Evolutionary conservation across 2,113 vertebrate species (phyloP).

Genomic region (Amphiprion percula): DNA sequence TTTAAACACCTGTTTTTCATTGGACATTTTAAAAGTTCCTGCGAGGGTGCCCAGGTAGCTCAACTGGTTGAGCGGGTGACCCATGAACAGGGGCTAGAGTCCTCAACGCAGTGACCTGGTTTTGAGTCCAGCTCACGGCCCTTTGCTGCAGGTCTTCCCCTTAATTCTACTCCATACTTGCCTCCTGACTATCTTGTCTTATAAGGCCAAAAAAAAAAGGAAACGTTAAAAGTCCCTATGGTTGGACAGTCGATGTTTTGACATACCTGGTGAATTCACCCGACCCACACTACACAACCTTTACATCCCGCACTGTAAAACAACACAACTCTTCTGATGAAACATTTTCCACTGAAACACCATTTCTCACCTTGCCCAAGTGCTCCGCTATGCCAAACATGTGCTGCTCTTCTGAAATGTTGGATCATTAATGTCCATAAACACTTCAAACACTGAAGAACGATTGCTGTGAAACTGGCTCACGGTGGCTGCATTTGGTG

Average conservation of each 20-base stretch:
- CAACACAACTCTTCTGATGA: slow-evolving; percentile 56
- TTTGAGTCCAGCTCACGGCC: no score
- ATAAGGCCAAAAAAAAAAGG: no score
- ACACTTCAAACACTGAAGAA: slow-evolving; percentile 68
- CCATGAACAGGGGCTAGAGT: no score
- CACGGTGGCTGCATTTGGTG: slow-evolving; percentile 36
- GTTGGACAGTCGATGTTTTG: slow-evolving; percentile 44
- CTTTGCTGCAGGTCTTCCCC: no score
- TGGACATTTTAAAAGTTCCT: not conserved
- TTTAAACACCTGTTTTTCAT: slow-evolving; percentile 51
- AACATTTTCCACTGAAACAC: slow-evolving; percentile 60
- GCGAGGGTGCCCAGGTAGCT: no score
- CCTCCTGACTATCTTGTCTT: no score
- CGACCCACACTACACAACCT: slow-evolving; percentile 56
- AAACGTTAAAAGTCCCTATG: not conserved
- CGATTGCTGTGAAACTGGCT: slow-evolving; percentile 56
- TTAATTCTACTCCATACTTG: no score
- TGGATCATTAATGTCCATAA: slow-evolving; percentile 78
- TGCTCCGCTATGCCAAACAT: slow-evolving; percentile 71
- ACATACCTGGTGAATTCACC: slow-evolving; percentile 36
- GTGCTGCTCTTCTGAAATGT: slow-evolving; percentile 77
- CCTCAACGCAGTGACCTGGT: no score
- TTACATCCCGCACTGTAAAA: slow-evolving; percentile 45
- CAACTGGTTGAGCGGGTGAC: no score
- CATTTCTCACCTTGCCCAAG: slow-evolving; percentile 50